Evolutionary conservation across 2,113 vertebrate genomes (phyloP).

Genomic region (Tupaia tana): DNA sequence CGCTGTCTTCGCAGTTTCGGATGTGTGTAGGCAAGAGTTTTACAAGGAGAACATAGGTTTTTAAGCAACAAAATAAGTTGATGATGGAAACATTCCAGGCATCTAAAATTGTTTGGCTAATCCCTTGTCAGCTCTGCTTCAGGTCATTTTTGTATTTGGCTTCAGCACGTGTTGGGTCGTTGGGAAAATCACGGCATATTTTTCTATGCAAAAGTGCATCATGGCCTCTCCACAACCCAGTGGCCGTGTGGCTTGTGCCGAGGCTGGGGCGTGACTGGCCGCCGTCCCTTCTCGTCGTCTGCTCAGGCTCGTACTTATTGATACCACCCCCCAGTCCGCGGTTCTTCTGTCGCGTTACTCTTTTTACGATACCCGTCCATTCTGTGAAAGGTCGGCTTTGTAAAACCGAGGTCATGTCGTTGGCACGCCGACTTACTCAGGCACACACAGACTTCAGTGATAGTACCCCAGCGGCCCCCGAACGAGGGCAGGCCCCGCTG

Average conservation of each 20-base stretch:
- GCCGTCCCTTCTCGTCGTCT: background rate
- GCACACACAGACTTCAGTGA: background rate
- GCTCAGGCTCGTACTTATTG: background rate
- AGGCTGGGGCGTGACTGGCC: background rate
- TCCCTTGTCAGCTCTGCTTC: background rate
- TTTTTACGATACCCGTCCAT: background rate
- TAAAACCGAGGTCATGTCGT: background rate
- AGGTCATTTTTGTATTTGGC: background rate
- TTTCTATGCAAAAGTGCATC: too few species aligned
- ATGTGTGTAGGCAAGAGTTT: background rate
- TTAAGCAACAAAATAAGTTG: background rate
- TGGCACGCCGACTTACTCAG: background rate
- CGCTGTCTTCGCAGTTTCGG: constrained; percentile 1
- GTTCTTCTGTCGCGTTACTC: background rate
- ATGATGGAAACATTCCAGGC: background rate
- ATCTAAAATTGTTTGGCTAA: background rate
- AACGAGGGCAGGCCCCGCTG: background rate
- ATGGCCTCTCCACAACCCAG: too few species aligned
- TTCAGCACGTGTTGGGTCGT: background rate
- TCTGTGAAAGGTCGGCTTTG: background rate
- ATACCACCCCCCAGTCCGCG: background rate
- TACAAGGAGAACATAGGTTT: background rate
- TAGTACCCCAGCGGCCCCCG: background rate
- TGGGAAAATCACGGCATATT: too few species aligned
- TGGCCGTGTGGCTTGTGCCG: too few species aligned